phyloP scores from a whole-genome alignment of 2,113 vertebrate species.

The Origma solitaria region DNA sequence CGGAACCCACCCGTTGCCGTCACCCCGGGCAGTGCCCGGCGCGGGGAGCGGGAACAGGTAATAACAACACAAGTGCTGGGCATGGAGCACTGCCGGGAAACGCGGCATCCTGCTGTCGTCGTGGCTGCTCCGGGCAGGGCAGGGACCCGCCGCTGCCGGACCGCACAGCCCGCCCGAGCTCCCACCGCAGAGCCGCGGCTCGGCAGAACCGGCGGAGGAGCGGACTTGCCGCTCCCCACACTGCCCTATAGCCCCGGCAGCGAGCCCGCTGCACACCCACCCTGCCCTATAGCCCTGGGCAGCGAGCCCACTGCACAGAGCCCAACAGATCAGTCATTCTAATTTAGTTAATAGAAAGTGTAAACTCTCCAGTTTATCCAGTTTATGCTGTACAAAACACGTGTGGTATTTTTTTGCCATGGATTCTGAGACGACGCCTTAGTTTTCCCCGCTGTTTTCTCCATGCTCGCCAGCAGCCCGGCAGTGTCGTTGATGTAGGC shows the following conservation, averaged over 20 bases:
- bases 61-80: accelerated
- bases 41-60: background rate
- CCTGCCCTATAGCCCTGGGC: accelerated
- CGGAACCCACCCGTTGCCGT: background rate
- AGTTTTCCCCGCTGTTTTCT: background rate
- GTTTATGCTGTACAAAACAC: accelerated
- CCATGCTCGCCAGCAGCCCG: background rate
- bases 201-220: background rate
- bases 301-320: background rate
- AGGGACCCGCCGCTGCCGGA: background rate
- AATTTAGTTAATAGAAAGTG: background rate
- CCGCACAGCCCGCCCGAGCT: background rate
- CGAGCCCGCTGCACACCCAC: background rate
- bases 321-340: accelerated
- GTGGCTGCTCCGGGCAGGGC: background rate
- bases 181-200: background rate
- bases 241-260: accelerated
- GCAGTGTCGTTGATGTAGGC: accelerated
- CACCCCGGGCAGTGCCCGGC: background rate
- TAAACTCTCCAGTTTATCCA: background rate
- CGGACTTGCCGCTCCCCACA: too few species aligned
- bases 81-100: background rate
- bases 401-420: accelerated
- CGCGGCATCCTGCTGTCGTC: accelerated
- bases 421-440: background rate